Evolutionary conservation across 1,140 invertebrate species (phyloP).

Genomic region (Drosophila kepulauana): DNA sequence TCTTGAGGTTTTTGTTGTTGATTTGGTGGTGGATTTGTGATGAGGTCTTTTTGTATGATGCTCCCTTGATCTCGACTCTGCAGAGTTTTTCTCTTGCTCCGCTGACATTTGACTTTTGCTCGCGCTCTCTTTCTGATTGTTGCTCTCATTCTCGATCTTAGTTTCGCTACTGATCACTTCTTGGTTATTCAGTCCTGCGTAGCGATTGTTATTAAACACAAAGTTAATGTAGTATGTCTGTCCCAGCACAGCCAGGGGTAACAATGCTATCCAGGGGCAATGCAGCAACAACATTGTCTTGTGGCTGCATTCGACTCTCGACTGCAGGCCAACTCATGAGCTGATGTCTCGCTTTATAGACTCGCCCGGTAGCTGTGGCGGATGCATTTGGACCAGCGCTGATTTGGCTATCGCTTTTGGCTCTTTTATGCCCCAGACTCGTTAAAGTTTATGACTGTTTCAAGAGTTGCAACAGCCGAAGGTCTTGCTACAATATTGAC

Average conservation of each 20-base stretch:
- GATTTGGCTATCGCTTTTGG: slow-evolving; percentile 23
- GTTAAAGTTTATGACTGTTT: slow-evolving; percentile 23
- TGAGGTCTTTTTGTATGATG: neutral
- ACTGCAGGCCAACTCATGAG: slow-evolving; percentile 21
- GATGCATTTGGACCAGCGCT: slow-evolving; percentile 15
- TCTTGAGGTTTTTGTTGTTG: neutral
- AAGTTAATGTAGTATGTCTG: slow-evolving; percentile 73
- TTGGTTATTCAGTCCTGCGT: too few relatives aligned
- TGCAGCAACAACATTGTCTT: slow-evolving; percentile 39
- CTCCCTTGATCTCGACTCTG: neutral
- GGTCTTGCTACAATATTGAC: neutral
- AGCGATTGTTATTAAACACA: slow-evolving; percentile 60
- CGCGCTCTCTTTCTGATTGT: neutral
- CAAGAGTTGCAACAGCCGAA: neutral
- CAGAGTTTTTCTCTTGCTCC: neutral
- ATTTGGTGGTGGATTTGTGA: neutral
- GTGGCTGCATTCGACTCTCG: neutral
- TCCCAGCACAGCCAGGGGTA: slow-evolving; percentile 44
- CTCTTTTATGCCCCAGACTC: slow-evolving; percentile 2
- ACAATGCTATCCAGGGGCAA: slow-evolving; percentile 40
- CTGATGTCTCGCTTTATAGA: slow-evolving; percentile 56
- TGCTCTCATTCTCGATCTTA: neutral
- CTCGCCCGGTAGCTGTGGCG: slow-evolving; percentile 20
- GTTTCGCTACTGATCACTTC: neutral
- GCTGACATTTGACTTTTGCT: neutral